These are phyloP conservation scores for Meandrina meandrites DNA, from an alignment of 92 coral and sea anemone genomes.

Conservation along the genomic window DNA sequence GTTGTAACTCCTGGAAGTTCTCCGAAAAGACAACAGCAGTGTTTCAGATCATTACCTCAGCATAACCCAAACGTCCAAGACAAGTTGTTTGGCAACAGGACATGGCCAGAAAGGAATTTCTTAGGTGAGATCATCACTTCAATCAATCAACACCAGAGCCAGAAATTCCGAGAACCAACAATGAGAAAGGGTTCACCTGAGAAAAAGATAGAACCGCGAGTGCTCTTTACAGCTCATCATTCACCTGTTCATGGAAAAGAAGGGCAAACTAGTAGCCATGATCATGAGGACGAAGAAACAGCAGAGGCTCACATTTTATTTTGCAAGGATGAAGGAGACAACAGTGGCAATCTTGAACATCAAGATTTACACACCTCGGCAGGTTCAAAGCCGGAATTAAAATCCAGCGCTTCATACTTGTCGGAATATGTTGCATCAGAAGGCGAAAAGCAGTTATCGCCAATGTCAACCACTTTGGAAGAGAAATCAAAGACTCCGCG, in stretches of 20 bases:
- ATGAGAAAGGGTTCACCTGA: background rate
- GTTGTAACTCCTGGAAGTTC: constrained; percentile 4
- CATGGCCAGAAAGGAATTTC: constrained; percentile 3
- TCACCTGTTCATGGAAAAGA: background rate
- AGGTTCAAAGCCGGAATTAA: no score
- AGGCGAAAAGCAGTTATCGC: background rate
- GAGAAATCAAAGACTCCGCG: background rate
- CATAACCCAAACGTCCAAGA: background rate
- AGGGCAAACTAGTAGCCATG: background rate
- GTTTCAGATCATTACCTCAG: background rate
- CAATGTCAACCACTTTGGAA: background rate
- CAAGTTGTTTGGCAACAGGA: background rate
- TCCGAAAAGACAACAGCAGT: constrained; percentile 2
- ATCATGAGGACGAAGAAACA: background rate
- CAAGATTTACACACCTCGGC: background rate
- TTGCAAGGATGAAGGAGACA: background rate
- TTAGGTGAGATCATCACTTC: constrained; percentile 27
- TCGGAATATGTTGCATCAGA: background rate
- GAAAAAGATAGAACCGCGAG: background rate
- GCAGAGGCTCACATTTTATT: background rate
- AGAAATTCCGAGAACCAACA: background rate
- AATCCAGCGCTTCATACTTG: background rate
- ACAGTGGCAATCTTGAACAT: background rate
- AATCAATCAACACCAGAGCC: background rate
- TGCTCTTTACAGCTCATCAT: background rate